These are phyloP conservation scores for Chromobotia macracanthus DNA, from an alignment of 2,797 vertebrate species.

Conservation along the genomic window DNA sequence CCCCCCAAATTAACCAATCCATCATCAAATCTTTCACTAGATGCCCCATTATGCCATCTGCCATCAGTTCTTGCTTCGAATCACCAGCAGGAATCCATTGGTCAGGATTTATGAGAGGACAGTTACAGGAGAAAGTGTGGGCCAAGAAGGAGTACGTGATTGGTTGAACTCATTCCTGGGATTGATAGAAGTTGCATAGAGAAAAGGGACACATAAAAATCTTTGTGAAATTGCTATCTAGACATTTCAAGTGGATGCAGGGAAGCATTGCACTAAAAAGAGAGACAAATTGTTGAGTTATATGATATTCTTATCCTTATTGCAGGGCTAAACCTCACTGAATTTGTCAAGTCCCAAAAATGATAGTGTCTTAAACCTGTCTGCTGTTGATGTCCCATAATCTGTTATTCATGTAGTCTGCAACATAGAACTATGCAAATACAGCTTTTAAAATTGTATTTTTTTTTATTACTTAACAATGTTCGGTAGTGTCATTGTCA, in stretches of 20 bases:
- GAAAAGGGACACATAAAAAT: constrained; percentile 11
- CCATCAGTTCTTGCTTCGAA: constrained; percentile 72
- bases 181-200: constrained; percentile 22
- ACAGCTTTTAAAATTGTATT: too few relatives aligned
- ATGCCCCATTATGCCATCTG: constrained; percentile 75
- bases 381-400: too few relatives aligned
- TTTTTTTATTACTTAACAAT: too few relatives aligned
- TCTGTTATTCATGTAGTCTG: too few relatives aligned
- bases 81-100: constrained; percentile 80
- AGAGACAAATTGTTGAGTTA: not conserved
- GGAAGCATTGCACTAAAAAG: constrained; percentile 9
- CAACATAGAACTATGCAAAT: too few relatives aligned
- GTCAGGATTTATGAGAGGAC: constrained; percentile 70
- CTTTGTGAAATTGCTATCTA: not conserved
- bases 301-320: not conserved
- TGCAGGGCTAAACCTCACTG: not conserved
- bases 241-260: constrained; percentile 25
- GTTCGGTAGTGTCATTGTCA: too few relatives aligned
- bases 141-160: constrained; percentile 65
- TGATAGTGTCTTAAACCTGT: too few relatives aligned
- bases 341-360: too few relatives aligned
- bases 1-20: constrained; percentile 24
- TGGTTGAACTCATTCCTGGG: constrained; percentile 37
- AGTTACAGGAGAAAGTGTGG: constrained; percentile 63
- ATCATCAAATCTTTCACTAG: constrained; percentile 54